Evolutionary conservation across 1,140 invertebrate species (phyloP).

Genomic region (Charaxes varanes): DNA sequence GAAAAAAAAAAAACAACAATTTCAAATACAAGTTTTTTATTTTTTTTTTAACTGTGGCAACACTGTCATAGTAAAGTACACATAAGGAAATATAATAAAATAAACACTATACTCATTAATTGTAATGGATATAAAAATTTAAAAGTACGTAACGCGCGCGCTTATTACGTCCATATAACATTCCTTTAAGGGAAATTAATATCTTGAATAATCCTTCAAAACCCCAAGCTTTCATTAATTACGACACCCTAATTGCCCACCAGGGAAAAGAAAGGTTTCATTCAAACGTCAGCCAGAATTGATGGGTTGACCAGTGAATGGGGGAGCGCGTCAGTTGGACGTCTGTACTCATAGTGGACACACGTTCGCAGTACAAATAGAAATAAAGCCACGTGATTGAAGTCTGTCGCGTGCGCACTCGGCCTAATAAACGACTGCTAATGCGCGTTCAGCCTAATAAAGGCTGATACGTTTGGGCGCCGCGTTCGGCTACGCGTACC

Average conservation of each 20-base stretch:
- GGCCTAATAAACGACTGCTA: conserved; percentile 12
- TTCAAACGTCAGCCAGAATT: conserved; percentile 66
- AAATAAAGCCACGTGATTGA: conserved; percentile 32
- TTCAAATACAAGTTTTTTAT: too few relatives aligned
- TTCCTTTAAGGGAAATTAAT: too few relatives aligned
- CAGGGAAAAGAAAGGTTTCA: conserved; percentile 57
- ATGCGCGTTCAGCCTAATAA: conserved; percentile 3
- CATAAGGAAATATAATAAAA: too few relatives aligned
- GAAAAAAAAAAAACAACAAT: too few relatives aligned
- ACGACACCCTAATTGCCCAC: conserved; percentile 51
- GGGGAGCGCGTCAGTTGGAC: conserved; percentile 59
- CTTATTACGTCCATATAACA: too few relatives aligned
- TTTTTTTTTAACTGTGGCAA: too few relatives aligned
- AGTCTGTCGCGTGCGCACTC: conserved; percentile 32
- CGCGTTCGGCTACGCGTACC: conserved; percentile 2
- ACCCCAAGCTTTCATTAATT: conserved; percentile 41
- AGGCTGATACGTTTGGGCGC: not conserved
- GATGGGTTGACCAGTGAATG: conserved; percentile 64
- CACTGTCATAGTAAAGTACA: too few relatives aligned
- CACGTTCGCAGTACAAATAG: conserved; percentile 47
- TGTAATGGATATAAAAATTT: conserved; percentile 1
- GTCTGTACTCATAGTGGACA: conserved; percentile 56
- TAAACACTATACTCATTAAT: too few relatives aligned
- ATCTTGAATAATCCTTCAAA: conserved; percentile 8
- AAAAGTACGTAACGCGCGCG: too few relatives aligned